Percentiles rank a stretch among this genome's conserved stretches.
These are phyloP conservation scores for Leucophenga montana DNA, from an alignment of 2,888 invertebrate species.

Conservation along the genomic window DNA sequence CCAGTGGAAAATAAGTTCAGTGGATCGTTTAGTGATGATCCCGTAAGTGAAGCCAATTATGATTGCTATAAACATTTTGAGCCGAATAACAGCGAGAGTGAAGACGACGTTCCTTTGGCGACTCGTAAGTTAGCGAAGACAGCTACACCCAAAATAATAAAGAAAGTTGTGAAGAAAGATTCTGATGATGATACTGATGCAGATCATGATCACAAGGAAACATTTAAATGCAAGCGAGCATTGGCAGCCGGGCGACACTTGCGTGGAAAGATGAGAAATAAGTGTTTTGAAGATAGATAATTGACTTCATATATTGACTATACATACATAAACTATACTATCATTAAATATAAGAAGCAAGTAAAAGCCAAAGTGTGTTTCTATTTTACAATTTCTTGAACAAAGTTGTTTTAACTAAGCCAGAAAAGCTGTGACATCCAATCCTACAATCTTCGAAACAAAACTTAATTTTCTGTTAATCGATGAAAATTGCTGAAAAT, in stretches of 20 bases:
- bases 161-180: slow-evolving; percentile 39
- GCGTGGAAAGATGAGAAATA: slow-evolving; percentile 64
- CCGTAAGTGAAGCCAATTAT: slow-evolving; percentile 59
- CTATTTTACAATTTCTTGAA: not conserved
- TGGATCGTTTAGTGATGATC: slow-evolving; percentile 50
- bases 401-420: too few species aligned
- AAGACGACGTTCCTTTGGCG: slow-evolving; percentile 66
- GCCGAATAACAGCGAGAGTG: slow-evolving; percentile 55
- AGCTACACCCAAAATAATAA: slow-evolving; percentile 37
- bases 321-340: too few species aligned
- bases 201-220: slow-evolving; percentile 45
- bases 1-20: slow-evolving; percentile 24
- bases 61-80: slow-evolving; percentile 60
- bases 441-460: too few species aligned
- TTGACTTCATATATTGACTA: too few species aligned
- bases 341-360: slow-evolving; percentile 62
- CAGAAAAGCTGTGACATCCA: too few species aligned
- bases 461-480: too few species aligned
- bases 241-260: slow-evolving; percentile 60
- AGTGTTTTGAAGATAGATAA: slow-evolving; percentile 66
- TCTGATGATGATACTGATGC: slow-evolving; percentile 44
- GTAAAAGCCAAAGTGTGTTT: slow-evolving; percentile 43
- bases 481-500: too few species aligned
- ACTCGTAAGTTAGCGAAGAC: slow-evolving; percentile 49
- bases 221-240: slow-evolving; percentile 57